Evolutionary conservation across 2,888 invertebrate species (phyloP), one percentile per base, ranked within the genome.

Genomic region (Shargacucullia verbasci): DNA sequence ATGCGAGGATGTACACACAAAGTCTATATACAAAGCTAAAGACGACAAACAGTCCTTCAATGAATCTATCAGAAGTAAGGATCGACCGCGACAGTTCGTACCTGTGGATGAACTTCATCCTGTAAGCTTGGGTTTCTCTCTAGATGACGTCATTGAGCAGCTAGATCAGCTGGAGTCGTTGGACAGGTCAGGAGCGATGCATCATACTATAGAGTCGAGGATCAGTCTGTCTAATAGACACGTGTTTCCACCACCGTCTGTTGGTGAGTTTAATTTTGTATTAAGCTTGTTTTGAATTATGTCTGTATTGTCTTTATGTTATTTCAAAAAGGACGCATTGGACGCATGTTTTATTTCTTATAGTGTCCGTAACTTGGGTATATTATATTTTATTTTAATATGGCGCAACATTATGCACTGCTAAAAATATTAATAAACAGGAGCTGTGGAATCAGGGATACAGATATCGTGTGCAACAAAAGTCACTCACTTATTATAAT

Each of bases 21-120:
- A 71, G 46, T 70, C 77, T n/a, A 59, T 78, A 14, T 79, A 78
- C 40, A 84, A 80, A 53, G 86, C 85, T 0, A 92, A 92, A 48
- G 88, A 89, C 44, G 88, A 85, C 0, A 92, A 92, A 62, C 93
- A 93, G 60, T 83, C 81, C 11, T 65, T 91, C 25, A 92, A 93
- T 46, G 92, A 93, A 63, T 88, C 87, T 0, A 86, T 92, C 15
- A 80, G 84, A 27, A 80, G 73, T 33, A 84, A 84, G 47, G 90
- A 91, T 4, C 76, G 84, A 0, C 87, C 87, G 27, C 73, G 80
- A 20, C 80, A 79, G 2, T 52, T 89, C 39, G 80, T 79, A 1
- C 81, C 86, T 0, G 52, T 88, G 12, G 83, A 84, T 1, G 89
- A 89, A 61, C 79, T 81, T 33, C 81, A 83, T 25, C 82, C 86